Evolutionary conservation across 2,888 invertebrate genomes (phyloP).

Genomic region (Xanthorhoe spadicearia): DNA sequence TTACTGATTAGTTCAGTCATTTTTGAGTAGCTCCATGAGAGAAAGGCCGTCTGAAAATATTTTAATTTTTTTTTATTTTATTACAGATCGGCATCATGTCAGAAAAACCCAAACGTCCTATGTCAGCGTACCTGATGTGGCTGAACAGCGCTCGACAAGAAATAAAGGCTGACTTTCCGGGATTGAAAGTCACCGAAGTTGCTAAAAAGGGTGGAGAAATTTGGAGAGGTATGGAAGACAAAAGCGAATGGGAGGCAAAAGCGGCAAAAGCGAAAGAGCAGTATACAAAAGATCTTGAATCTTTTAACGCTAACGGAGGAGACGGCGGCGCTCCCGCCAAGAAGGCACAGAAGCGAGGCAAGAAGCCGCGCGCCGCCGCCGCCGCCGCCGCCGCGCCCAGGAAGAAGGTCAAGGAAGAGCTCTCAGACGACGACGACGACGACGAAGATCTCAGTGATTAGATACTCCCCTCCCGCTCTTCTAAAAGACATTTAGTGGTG

Average conservation of each 20-base stretch:
- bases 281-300: constrained; percentile 92
- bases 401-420: constrained; percentile 72
- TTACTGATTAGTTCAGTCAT: no score
- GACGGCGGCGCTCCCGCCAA: constrained; percentile 66
- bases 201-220: constrained; percentile 96
- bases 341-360: constrained; percentile 75
- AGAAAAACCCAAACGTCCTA: constrained; percentile 94
- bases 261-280: constrained; percentile 92
- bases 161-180: constrained; percentile 93
- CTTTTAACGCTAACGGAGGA: constrained; percentile 90
- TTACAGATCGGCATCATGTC: constrained; percentile 68
- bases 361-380: constrained; percentile 57
- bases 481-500: constrained; percentile 18
- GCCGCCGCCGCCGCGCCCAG: constrained; percentile 47
- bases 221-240: constrained; percentile 93
- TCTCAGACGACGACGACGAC: constrained; percentile 79
- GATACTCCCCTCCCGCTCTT: constrained; percentile 1
- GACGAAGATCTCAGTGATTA: constrained; percentile 74
- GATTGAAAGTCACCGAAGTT: constrained; percentile 93
- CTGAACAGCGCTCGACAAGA: constrained; percentile 91
- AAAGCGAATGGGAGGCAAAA: constrained; percentile 94
- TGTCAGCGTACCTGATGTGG: constrained; percentile 95
- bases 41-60: no score
- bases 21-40: no score
- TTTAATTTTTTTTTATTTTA: background rate